Evolutionary conservation across 2,113 vertebrate genomes (phyloP).

Genomic region (Leucopsar rothschildi): DNA sequence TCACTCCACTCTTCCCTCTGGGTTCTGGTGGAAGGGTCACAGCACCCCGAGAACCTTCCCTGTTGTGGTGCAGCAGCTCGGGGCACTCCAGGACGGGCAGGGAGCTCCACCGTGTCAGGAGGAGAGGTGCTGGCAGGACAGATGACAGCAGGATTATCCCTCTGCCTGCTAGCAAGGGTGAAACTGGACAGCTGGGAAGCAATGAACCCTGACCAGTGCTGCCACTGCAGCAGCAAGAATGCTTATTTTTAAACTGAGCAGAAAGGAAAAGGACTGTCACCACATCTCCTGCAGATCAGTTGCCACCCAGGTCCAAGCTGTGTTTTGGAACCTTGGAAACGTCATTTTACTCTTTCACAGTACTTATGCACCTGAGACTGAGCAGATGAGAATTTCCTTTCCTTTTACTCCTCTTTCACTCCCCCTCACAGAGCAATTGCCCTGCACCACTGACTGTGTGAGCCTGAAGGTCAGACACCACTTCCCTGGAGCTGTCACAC

Average conservation of each 20-base stretch:
- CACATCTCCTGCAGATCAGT: not conserved
- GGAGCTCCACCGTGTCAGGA: not conserved
- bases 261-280: not conserved
- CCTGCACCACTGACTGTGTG: accelerated
- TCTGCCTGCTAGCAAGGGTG: not conserved
- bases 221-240: accelerated
- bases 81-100: accelerated
- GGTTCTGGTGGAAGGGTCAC: not conserved
- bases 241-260: not conserved
- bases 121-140: not conserved
- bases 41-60: accelerated
- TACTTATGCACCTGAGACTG: not conserved
- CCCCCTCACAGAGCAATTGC: not conserved
- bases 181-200: not conserved
- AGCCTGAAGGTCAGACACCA: not conserved
- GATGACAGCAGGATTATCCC: constrained; percentile 32
- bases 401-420: not conserved
- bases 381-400: not conserved
- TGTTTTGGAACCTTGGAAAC: not conserved
- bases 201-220: not conserved
- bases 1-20: not conserved
- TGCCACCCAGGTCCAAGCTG: not conserved
- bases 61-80: accelerated
- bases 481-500: not conserved
- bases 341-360: not conserved